Evolutionary conservation across 2,888 invertebrate genomes (phyloP).

Genomic region (Caenorhabditis sulstoni): DNA sequence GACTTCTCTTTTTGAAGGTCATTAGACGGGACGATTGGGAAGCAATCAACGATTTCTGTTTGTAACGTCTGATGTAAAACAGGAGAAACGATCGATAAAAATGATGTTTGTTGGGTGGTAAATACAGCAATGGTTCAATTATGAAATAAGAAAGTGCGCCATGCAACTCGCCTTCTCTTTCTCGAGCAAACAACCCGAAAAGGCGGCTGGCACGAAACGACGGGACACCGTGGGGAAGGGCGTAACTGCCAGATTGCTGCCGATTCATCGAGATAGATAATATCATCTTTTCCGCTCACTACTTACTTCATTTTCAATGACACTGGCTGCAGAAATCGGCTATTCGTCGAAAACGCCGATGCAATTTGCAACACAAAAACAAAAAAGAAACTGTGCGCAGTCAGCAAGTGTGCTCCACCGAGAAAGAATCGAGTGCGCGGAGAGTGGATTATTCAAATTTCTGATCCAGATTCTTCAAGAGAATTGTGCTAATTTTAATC

Average conservation of each 20-base stretch:
- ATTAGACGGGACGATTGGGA: not conserved
- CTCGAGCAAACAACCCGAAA: constrained; percentile 12
- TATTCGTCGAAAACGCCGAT: not conserved
- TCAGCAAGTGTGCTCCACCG: constrained; percentile 5
- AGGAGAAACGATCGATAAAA: too few relatives aligned
- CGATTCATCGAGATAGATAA: constrained; percentile 22
- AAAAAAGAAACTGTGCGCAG: not conserved
- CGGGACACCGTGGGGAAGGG: not conserved
- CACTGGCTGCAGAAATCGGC: not conserved
- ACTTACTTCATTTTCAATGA: not conserved
- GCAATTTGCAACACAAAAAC: not conserved
- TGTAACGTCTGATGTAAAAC: not conserved
- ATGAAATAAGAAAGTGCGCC: too few relatives aligned
- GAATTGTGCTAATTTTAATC: too few relatives aligned
- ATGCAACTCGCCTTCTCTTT: not conserved
- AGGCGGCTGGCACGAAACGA: constrained; percentile 15
- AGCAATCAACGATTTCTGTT: not conserved
- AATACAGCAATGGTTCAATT: not conserved
- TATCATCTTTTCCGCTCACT: constrained; percentile 11
- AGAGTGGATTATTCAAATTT: constrained; percentile 22
- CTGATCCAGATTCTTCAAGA: not conserved
- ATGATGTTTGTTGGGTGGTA: not conserved
- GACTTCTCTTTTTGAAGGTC: constrained; percentile 19
- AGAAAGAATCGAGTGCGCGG: not conserved
- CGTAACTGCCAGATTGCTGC: constrained; percentile 9